These are phyloP conservation scores for Brienomyrus brachyistius DNA, from an alignment of 2,113 vertebrate species.

Conservation along the genomic window DNA sequence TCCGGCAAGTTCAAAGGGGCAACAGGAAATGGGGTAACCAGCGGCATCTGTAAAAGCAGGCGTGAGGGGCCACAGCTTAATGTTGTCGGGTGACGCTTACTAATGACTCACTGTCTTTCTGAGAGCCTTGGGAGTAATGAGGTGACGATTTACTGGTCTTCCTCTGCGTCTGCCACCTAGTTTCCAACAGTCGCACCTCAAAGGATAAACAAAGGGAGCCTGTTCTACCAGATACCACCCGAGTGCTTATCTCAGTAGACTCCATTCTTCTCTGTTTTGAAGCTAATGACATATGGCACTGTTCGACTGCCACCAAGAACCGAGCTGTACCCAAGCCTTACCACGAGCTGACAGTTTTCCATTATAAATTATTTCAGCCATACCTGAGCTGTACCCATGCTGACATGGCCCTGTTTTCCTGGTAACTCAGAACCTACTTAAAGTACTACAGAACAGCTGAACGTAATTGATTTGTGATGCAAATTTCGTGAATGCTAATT, in stretches of 20 bases:
- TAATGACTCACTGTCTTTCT: conserved; percentile 10
- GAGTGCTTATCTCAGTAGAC: neutral
- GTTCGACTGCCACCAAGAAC: neutral
- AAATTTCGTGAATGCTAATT: neutral
- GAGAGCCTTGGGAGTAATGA: conserved; percentile 7
- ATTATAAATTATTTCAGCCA: neutral
- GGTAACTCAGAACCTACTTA: neutral
- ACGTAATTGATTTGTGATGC: too few relatives aligned
- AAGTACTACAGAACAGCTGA: neutral
- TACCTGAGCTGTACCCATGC: neutral
- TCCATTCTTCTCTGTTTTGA: neutral
- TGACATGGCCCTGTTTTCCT: neutral
- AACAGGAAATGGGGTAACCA: conserved; percentile 46
- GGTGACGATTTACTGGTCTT: neutral
- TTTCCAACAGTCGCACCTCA: neutral
- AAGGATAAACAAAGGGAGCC: neutral
- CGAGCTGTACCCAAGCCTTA: neutral
- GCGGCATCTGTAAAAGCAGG: conserved; percentile 2
- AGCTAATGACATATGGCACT: conserved; percentile 1
- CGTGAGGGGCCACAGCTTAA: neutral
- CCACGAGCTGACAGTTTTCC: neutral
- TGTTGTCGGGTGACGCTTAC: neutral
- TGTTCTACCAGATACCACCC: neutral
- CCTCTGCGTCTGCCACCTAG: neutral
- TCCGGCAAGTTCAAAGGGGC: conserved; percentile 44